Percentiles rank a stretch among this genome's conserved stretches.
phyloP scores from a whole-genome alignment of 2,797 vertebrate species.

The Orestias chungarensis region DNA sequence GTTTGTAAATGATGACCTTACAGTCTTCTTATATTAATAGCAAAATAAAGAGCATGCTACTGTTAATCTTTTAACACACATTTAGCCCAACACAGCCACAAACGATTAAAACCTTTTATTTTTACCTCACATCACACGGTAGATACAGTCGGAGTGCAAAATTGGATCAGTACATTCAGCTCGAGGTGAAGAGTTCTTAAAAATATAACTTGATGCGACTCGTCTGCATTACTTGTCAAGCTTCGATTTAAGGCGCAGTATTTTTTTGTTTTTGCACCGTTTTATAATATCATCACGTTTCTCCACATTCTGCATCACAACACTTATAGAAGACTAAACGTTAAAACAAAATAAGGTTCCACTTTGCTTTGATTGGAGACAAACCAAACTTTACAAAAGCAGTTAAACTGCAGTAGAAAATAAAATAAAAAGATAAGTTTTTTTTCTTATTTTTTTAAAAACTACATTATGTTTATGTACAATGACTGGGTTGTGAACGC shows the following conservation, averaged over 20 bases:
- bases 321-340: background rate
- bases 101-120: slow-evolving; percentile 61
- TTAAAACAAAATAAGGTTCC: background rate
- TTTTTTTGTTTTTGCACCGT: slow-evolving; percentile 20
- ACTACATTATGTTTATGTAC: slow-evolving; percentile 13
- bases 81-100: slow-evolving; percentile 9
- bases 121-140: slow-evolving; percentile 26
- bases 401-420: slow-evolving; percentile 18
- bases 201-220: slow-evolving; percentile 20
- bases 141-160: slow-evolving; percentile 58
- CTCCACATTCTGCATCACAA: background rate
- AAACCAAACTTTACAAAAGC: slow-evolving; percentile 8
- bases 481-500: background rate
- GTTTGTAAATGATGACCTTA: background rate
- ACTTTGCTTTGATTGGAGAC: background rate
- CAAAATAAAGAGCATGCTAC: background rate
- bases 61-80: background rate
- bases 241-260: background rate
- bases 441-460: too few species aligned
- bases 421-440: slow-evolving; percentile 4
- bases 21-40: background rate
- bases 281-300: slow-evolving; percentile 6
- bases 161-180: slow-evolving; percentile 58
- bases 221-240: background rate
- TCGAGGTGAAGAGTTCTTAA: slow-evolving; percentile 2